Base-by-base conservation (phyloP, 2,888 invertebrate genomes). In the Tanypteryx hageni region DNA sequence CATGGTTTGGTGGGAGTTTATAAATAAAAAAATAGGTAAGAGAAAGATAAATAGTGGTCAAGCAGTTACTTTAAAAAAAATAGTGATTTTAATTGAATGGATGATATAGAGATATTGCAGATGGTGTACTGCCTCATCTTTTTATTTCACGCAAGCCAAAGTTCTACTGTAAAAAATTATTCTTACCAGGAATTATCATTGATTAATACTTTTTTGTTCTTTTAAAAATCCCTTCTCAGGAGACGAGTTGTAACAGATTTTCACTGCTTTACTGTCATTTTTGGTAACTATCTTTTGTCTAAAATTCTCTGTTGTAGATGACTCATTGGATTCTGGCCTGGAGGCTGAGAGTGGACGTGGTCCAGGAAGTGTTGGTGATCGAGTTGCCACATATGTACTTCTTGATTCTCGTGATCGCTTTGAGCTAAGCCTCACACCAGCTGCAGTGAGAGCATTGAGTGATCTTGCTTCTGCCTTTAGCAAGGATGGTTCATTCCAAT, bases 371-470 rank as follows among this genome's bases (percentile, higher is more conserved):
- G 44, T 44, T 18, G 89, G 89, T 18, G 96, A 96, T 89, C 95
- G 95, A 14, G 93, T 95, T 85, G 97, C 97, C 86, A 96, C 96
- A 0, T 97, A 97, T 94, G 94, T 98, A 11, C 95, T 97, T 92
- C 94, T 98, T 7, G 97, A 97, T 93, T 96, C 97, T 0, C 96
- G 96, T 92, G 97, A 97, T 93, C 95, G 96, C 84, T 95, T 98
- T 7, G 96, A 97, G 93, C 94, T 97, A 2, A 97, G 97, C 0
- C 94, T 98, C 58, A 97, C 97, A 0, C 97, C 97, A 4, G 96
- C 95, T 94, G 96, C 95, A 59, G 96, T 98, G 9, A 95, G 96
- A 92, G 96, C 96, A 8, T 94, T 97, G 83, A 95, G 96, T 64
- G 95, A 95, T 84, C 94, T 96, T 11, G 93, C 95, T 16, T 94